Conservation (phyloP, 2,113 vertebrate genomes). For the Ranitomeya variabilis region DNA sequence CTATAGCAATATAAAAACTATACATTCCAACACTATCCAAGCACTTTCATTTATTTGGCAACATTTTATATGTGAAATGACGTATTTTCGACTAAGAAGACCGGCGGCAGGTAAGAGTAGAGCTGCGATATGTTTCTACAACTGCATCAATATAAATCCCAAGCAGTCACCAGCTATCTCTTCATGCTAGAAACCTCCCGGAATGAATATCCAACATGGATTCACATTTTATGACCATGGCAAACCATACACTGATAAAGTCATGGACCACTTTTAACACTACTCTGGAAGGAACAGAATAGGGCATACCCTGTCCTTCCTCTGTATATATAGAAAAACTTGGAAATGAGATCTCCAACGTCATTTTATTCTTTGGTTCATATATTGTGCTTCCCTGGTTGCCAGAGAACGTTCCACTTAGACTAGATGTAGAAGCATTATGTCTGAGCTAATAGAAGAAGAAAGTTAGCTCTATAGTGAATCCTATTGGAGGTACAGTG, state of each 20-base stretch:
- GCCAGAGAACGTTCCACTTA: too few relatives aligned
- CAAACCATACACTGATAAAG: not conserved
- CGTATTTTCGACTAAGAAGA: not conserved
- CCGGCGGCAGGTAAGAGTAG: not conserved
- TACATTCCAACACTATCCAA: not conserved
- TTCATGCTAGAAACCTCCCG: constrained; percentile 3
- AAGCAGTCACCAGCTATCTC: not conserved
- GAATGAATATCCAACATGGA: not conserved
- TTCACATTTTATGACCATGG: not conserved
- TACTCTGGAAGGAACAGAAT: not conserved
- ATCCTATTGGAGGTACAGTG: too few relatives aligned
- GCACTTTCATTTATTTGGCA: constrained; percentile 5
- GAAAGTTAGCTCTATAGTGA: too few relatives aligned
- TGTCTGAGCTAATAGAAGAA: not conserved
- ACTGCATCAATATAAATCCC: not conserved
- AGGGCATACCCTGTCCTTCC: constrained; percentile 4
- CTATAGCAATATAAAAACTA: not conserved
- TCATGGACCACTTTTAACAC: not conserved
- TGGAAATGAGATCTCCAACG: not conserved
- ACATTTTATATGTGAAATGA: not conserved
- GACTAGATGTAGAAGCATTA: not conserved
- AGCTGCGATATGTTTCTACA: too few relatives aligned
- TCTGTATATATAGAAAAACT: not conserved
- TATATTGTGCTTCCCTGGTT: not conserved
- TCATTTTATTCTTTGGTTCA: constrained; percentile 15